A percentile compares a stretch with the other conserved stretches of the same genome.
Conservation (phyloP, 2,797 vertebrate species). For the Bradypodion ventrale region DNA sequence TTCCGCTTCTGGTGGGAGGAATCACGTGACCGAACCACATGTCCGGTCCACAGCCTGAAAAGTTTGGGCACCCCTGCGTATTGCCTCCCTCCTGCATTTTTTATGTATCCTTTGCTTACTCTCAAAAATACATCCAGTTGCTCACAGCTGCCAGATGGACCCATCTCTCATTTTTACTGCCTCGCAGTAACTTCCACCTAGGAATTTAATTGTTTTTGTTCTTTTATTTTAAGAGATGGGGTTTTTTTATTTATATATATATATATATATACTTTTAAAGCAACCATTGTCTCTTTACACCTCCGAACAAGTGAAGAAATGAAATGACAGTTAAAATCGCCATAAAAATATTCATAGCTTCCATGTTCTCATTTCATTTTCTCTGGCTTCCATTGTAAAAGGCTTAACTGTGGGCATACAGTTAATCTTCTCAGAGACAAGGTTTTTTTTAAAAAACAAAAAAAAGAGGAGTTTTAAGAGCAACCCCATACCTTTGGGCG, state of each 20-base stretch:
- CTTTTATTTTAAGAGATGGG: background rate
- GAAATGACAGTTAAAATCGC: conserved; percentile 30
- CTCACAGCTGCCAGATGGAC: background rate
- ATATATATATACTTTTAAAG: conserved; percentile 17
- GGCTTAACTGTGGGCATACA: conserved; percentile 8
- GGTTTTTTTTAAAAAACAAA: background rate
- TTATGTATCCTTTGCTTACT: background rate
- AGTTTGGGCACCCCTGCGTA: no score
- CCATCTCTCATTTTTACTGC: background rate
- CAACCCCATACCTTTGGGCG: rapidly evolving
- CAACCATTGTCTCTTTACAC: rapidly evolving
- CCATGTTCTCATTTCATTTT: conserved; percentile 3
- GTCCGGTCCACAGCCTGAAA: no score
- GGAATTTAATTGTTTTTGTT: background rate
- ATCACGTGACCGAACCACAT: no score
- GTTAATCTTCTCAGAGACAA: conserved; percentile 20
- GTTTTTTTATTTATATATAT: no score
- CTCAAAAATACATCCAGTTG: background rate
- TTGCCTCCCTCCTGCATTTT: no score
- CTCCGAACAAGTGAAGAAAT: background rate
- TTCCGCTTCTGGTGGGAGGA: no score
- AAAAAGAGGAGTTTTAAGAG: background rate
- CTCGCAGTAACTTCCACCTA: rapidly evolving
- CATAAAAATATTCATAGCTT: conserved; percentile 16
- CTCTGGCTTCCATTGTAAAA: background rate